A percentile compares a stretch with the other conserved stretches of the same genome.
phyloP scores from a whole-genome alignment of 2,888 invertebrate species.

The Myopa testacea region DNA sequence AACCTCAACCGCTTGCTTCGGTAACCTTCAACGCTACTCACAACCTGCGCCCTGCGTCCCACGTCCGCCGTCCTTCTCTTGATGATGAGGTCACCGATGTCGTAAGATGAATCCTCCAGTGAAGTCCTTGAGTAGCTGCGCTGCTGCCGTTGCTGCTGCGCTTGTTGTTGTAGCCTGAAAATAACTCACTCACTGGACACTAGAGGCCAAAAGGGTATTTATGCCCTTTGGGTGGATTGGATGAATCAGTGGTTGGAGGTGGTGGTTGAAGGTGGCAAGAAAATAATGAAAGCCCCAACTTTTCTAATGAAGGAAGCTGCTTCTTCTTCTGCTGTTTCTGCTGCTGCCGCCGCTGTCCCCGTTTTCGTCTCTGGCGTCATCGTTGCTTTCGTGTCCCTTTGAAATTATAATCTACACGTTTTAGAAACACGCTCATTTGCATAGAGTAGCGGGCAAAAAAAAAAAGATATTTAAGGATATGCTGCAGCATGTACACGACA shows the following conservation, averaged over 20 bases:
- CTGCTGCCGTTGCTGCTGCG: neutral
- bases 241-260: neutral
- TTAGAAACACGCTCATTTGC: conserved; percentile 48
- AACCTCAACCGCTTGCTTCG: conserved; percentile 20
- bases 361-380: neutral
- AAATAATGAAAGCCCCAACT: conserved; percentile 64
- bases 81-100: conserved; percentile 61
- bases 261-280: conserved; percentile 47
- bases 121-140: conserved; percentile 54
- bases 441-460: conserved; percentile 42
- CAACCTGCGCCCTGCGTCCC: conserved; percentile 17
- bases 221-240: conserved; percentile 16
- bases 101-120: conserved; percentile 63
- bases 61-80: conserved; percentile 8
- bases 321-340: conserved; percentile 12
- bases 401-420: conserved; percentile 62
- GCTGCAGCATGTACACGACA: conserved; percentile 31
- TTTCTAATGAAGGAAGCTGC: conserved; percentile 60
- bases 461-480: conserved; percentile 54
- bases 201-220: conserved; percentile 24
- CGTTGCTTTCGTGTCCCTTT: conserved; percentile 50
- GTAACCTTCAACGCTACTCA: conserved; percentile 27
- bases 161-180: conserved; percentile 51
- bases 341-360: conserved; percentile 39
- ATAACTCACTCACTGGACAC: conserved; percentile 54